phyloP scores from a whole-genome alignment of 2,113 vertebrate genomes.

The Ciconia stormi region DNA sequence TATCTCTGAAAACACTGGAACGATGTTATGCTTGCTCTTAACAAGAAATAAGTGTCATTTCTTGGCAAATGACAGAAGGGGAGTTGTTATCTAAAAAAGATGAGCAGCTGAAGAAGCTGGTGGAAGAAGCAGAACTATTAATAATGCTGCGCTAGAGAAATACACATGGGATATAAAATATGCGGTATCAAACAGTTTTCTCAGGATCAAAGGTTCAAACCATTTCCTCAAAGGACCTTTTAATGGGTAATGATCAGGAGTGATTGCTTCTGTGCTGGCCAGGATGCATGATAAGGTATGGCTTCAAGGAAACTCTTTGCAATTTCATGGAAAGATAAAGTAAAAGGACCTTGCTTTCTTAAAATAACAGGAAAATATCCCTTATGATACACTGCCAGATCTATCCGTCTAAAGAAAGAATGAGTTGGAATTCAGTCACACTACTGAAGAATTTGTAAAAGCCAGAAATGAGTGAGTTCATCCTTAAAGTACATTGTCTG shows the following conservation, averaged over 20 bases:
- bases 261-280: neutral
- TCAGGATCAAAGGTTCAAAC: neutral
- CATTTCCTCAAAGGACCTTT: constrained; percentile 14
- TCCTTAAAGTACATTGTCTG: neutral
- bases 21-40: neutral
- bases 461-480: neutral
- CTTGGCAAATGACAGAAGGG: neutral
- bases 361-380: constrained; percentile 50
- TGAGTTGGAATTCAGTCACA: neutral
- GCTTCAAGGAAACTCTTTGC: constrained; percentile 44
- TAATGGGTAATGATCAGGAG: neutral
- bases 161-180: neutral
- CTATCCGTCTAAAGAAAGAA: constrained; percentile 21
- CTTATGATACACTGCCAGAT: constrained; percentile 32
- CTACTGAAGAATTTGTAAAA: neutral
- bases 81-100: neutral
- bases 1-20: neutral
- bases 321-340: constrained; percentile 50
- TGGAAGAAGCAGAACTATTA: neutral
- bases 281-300: neutral
- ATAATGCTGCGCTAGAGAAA: neutral
- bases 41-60: neutral
- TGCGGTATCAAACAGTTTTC: neutral
- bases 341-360: constrained; percentile 13
- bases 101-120: neutral